Base-by-base conservation (phyloP, 2,888 invertebrate genomes). In the Isoperla grammatica region DNA sequence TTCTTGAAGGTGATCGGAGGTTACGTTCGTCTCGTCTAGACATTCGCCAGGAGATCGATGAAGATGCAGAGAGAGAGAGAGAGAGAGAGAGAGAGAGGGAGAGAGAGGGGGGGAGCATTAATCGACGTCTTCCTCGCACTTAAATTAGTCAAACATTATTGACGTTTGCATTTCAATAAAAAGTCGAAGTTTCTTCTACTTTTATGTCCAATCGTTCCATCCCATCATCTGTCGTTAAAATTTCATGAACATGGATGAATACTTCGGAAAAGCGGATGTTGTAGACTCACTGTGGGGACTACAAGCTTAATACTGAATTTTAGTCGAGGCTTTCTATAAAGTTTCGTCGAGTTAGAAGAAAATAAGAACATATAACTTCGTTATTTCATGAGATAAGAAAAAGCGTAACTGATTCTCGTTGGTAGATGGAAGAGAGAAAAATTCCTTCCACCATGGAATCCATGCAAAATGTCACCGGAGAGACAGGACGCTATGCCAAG, bases 291-390 rank as follows among this genome's bases (percentile, higher is more conserved):
- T 4, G 29, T 4, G 29, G 29, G 8, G 29, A 8, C 22, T 15
- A 23, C n/a, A 49, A 49, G 29, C 49, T 15, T 29, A 49, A 48
- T 29, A 49, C 29, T 49, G 49, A 49, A 49, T 49, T 49, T 49
- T 29, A 49, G 49, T 6, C 49, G 15, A 29, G 49, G 29, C 49
- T 49, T 49, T 49, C 29, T 49, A 49, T 49, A 49, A 49, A 49
- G 49, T 49, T 49, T 49, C 22, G 46, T 17, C 29, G 49, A 13
- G 49, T 29, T 35, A 15, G 22, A 12, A 35, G 29, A 29, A 29
- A 49, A 49, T 49, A 49, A 49, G 29, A 29, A 35, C 22, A 45
- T 45, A 45, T 20, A 49, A 49, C 49, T 49, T 49, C 49, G 49
- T 49, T 29, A 29, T 49, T 49, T 49, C 12, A 22, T 15, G 49